Evolutionary conservation across 2,113 vertebrate genomes (phyloP), one percentile per base, ranked within the genome.

Genomic region (Balaeniceps rex): DNA sequence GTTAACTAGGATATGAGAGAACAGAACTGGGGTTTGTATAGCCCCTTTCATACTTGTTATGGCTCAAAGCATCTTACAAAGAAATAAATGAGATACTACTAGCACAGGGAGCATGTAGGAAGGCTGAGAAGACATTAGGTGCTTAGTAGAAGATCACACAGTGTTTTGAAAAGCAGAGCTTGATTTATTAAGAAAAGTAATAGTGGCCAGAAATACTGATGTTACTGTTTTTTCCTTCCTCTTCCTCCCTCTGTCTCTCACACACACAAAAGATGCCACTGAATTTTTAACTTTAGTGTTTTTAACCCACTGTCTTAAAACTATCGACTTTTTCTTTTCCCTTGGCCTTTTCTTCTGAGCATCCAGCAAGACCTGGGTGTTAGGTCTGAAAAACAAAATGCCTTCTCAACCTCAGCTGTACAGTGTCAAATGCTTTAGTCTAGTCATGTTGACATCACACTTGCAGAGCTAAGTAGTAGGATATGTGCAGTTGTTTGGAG

Each of bases 61-160:
- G 11, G 65, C 83, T 95, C 74, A 82, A 78, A 95, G 58, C 49
- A 74, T 26, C 85, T 94, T 72, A 86, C 31, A 96, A 96, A 64
- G 79, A 76, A 63, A 44, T 63, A 83, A 70, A 86, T 75, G 25
- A 90, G 87, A 23, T 74, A 12, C 68, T 83, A n/a, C n/a, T 81
- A 84, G 24, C 18, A 51, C 34, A 77, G 49, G 64, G 14, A 83
- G 7, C 29, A 22, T 24, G 33, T 65, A 68, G 40, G 70, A 91
- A 96, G 69, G 60, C 51, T 72, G 54, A 92, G 69, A 68, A 85
- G 44, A 65, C 23, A 44, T 90, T 76, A 79, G 58, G 28, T 92
- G 61, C 64, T 83, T 69, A 33, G 36, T 51, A 49, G 84, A 57
- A 90, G 38, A 57, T 79, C 28, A 58, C 23, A 46, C 10, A 23